phyloP scores from a whole-genome alignment of 2,797 vertebrate genomes.

The Xenops minutus region DNA sequence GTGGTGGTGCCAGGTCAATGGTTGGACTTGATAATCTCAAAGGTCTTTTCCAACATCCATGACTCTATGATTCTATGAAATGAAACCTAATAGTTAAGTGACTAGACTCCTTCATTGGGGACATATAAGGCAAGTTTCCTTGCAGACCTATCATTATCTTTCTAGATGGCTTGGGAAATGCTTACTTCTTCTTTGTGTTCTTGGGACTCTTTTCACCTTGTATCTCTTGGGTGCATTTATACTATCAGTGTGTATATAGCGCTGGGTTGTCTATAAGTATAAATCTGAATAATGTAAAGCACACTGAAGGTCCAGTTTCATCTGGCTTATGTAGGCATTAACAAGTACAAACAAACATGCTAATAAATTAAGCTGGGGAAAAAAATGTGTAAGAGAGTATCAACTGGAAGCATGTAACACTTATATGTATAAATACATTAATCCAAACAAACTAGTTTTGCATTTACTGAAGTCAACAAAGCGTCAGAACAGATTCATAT shows the following conservation, averaged over 20 bases:
- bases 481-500: neutral
- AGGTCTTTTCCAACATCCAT: neutral
- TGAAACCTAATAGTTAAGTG: neutral
- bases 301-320: neutral
- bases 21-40: neutral
- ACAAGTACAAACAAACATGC: neutral
- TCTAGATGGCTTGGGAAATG: neutral
- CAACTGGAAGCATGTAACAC: neutral
- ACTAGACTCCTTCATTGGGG: neutral
- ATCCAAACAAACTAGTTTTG: neutral
- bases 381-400: neutral
- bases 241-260: neutral
- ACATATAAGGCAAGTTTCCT: neutral
- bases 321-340: neutral
- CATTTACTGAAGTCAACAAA: neutral
- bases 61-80: neutral
- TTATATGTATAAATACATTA: neutral
- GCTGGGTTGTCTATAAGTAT: neutral
- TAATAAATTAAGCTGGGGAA: neutral
- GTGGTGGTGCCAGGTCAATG: neutral
- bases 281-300: neutral
- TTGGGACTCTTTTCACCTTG: neutral
- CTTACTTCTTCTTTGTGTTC: neutral
- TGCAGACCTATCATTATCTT: neutral
- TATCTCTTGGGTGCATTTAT: neutral